These are phyloP conservation scores for Muraenolepis orangiensis DNA, from an alignment of 2,797 vertebrate genomes.

Conservation along the genomic window DNA sequence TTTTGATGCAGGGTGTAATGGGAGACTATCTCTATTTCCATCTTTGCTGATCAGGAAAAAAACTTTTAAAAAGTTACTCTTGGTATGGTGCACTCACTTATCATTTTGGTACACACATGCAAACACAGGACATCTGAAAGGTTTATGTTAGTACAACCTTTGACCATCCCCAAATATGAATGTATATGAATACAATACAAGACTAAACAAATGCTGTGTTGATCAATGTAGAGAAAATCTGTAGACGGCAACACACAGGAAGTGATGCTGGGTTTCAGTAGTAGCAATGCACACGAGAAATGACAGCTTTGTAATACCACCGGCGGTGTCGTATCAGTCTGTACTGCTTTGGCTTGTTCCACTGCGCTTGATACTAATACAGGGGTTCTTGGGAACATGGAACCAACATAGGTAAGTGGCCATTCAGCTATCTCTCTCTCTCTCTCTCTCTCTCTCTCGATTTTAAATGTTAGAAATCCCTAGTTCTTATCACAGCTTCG, in stretches of 20 bases:
- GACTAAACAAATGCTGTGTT: neutral
- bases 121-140: neutral
- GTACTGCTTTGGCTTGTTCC: neutral
- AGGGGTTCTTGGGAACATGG: neutral
- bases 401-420: neutral
- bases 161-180: neutral
- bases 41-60: neutral
- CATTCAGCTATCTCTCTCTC: neutral
- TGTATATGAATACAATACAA: too few relatives aligned
- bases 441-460: neutral
- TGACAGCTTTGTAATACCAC: neutral
- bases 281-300: constrained; percentile 27
- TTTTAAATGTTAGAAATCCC: neutral
- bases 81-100: neutral
- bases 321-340: neutral
- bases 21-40: neutral
- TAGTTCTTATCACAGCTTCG: neutral
- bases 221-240: constrained; percentile 29
- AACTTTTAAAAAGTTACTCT: neutral
- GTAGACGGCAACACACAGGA: constrained; percentile 58
- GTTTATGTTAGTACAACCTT: neutral
- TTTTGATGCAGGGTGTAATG: neutral
- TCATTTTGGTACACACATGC: neutral
- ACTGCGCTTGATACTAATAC: neutral
- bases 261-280: constrained; percentile 46